Conservation (phyloP, 1,140 invertebrate species). For the Diachasma alloeum region DNA sequence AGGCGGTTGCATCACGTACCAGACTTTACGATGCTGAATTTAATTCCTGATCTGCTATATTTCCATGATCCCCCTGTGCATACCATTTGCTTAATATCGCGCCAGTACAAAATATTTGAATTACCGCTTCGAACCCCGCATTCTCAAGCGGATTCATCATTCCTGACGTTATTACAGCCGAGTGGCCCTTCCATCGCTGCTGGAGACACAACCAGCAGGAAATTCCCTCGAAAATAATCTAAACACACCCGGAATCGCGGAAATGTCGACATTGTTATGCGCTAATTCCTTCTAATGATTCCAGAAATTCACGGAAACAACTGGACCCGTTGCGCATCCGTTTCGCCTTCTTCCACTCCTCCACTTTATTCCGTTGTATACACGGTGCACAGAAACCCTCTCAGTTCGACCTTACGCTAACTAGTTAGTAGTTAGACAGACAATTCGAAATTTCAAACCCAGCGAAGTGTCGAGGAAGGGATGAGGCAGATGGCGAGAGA, state of each 20-base stretch:
- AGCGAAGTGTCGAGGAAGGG: constrained; percentile 20
- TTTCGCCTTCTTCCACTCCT: too few relatives aligned
- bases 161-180: neutral
- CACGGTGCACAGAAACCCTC: neutral
- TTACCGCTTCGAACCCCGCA: too few relatives aligned
- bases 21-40: neutral
- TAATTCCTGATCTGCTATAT: neutral
- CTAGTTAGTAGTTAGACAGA: constrained; percentile 53
- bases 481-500: neutral
- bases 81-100: too few relatives aligned
- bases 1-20: neutral
- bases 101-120: too few relatives aligned
- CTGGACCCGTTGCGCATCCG: neutral
- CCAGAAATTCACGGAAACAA: constrained; percentile 15
- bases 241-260: neutral
- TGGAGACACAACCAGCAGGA: neutral
- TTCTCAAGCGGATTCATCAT: neutral
- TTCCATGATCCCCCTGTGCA: too few relatives aligned
- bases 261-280: neutral
- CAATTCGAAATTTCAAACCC: constrained; percentile 47
- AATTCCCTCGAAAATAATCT: neutral
- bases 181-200: neutral
- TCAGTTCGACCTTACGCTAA: constrained; percentile 29
- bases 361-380: too few relatives aligned
- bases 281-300: constrained; percentile 43